phyloP scores from a whole-genome alignment of 2,888 invertebrate species.

The Leptinotarsa juncta region DNA sequence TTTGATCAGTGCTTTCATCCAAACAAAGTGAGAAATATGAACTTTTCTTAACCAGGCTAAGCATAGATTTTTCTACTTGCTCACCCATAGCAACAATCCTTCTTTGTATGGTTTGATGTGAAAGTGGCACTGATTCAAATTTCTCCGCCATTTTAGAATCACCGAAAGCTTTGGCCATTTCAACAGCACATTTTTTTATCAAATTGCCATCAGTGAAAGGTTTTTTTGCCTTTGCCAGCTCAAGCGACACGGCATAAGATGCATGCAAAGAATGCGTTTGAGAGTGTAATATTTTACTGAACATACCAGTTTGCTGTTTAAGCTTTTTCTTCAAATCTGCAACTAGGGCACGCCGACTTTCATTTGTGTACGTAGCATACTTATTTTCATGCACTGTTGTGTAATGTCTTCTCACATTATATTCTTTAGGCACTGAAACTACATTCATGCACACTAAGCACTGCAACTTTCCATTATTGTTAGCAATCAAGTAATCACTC shows the following conservation, averaged over 20 bases:
- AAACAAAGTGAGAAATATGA: neutral
- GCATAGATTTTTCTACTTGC: constrained; percentile 20
- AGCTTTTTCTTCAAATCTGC: constrained; percentile 13
- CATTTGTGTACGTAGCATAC: neutral
- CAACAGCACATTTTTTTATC: constrained; percentile 26
- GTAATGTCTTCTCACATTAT: constrained; percentile 20
- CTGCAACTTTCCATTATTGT: constrained; percentile 24
- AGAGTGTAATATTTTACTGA: no score
- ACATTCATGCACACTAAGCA: constrained; percentile 29
- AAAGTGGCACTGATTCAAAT: constrained; percentile 26
- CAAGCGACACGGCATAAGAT: constrained; percentile 12
- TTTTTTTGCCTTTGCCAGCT: constrained; percentile 28
- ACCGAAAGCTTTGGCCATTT: constrained; percentile 32
- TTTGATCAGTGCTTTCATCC: constrained; percentile 9
- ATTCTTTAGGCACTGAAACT: constrained; percentile 23
- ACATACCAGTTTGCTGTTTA: constrained; percentile 7
- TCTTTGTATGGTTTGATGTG: constrained; percentile 30
- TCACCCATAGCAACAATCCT: constrained; percentile 18
- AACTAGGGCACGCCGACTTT: neutral
- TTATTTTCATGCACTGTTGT: constrained; percentile 4
- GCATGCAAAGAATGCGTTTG: neutral
- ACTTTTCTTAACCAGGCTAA: neutral
- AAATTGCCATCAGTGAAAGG: constrained; percentile 26
- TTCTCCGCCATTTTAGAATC: constrained; percentile 30
- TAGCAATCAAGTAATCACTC: constrained; percentile 30